A percentile compares a stretch with the other conserved stretches of the same genome.
Conservation (phyloP, 2,888 invertebrate species). For the Macrosoma leucophasiata region DNA sequence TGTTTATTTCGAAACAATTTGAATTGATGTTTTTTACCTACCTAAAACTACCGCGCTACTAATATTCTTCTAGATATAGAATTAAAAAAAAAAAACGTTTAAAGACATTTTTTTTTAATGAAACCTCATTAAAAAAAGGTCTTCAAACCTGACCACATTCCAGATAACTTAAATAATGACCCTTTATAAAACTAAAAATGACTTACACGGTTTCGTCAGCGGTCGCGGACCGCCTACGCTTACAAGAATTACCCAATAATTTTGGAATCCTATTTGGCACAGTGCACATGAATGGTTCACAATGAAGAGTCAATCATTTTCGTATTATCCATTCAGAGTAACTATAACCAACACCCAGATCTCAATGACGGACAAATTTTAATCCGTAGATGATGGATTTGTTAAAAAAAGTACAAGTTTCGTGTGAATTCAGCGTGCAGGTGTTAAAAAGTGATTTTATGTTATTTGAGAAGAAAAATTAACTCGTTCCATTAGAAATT, state of each 20-base stretch:
- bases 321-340: constrained; percentile 34
- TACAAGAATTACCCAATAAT: constrained; percentile 52
- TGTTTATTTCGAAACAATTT: too few relatives aligned
- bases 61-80: too few relatives aligned
- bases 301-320: constrained; percentile 55
- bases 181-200: too few relatives aligned
- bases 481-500: too few relatives aligned
- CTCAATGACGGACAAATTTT: constrained; percentile 47
- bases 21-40: too few relatives aligned
- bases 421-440: constrained; percentile 21
- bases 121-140: too few relatives aligned
- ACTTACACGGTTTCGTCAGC: constrained; percentile 26
- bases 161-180: too few relatives aligned
- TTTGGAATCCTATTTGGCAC: constrained; percentile 49
- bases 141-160: too few relatives aligned
- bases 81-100: too few relatives aligned
- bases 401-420: constrained; percentile 29
- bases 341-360: constrained; percentile 21
- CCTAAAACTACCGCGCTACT: too few relatives aligned
- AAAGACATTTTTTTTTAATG: too few relatives aligned
- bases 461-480: too few relatives aligned
- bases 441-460: constrained; percentile 29
- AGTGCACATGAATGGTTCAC: constrained; percentile 35
- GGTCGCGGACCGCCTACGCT: constrained; percentile 37
- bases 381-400: constrained; percentile 59